Evolutionary conservation across 2,888 invertebrate species (phyloP).

Genomic region (Sipha maydis): DNA sequence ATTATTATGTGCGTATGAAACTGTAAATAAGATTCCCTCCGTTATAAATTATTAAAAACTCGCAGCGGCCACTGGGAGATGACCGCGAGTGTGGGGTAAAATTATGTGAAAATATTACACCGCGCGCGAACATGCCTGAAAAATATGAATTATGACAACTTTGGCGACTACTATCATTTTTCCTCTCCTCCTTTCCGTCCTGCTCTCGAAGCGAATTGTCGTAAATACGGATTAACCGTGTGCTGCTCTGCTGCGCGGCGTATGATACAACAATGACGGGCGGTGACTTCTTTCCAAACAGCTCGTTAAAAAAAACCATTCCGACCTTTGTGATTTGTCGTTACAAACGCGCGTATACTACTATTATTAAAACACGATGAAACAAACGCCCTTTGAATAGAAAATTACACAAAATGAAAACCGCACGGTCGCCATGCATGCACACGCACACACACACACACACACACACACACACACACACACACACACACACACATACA

Average conservation of each 20-base stretch:
- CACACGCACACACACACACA: no score
- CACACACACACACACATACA: no score
- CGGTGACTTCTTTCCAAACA: slow-evolving; percentile 25
- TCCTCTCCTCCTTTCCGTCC: neutral
- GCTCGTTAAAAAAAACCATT: slow-evolving; percentile 50
- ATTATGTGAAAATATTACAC: slow-evolving; percentile 42
- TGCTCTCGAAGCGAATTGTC: neutral
- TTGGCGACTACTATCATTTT: slow-evolving; percentile 45
- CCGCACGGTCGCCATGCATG: no score
- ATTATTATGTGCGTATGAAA: slow-evolving; percentile 26
- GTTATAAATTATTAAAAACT: slow-evolving; percentile 50
- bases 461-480: no score
- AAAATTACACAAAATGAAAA: no score
- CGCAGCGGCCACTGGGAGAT: neutral
- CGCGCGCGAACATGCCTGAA: neutral
- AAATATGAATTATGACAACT: slow-evolving; percentile 61
- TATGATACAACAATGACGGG: neutral
- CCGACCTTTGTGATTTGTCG: neutral
- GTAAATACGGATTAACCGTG: slow-evolving; percentile 44
- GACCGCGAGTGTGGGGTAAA: slow-evolving; percentile 1
- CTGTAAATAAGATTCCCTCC: slow-evolving; percentile 50
- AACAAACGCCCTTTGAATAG: no score
- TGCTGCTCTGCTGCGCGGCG: neutral
- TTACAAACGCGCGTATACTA: neutral
- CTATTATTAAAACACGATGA: no score